phyloP scores from a whole-genome alignment of 2,888 invertebrate genomes.

The Adela reaumurella region DNA sequence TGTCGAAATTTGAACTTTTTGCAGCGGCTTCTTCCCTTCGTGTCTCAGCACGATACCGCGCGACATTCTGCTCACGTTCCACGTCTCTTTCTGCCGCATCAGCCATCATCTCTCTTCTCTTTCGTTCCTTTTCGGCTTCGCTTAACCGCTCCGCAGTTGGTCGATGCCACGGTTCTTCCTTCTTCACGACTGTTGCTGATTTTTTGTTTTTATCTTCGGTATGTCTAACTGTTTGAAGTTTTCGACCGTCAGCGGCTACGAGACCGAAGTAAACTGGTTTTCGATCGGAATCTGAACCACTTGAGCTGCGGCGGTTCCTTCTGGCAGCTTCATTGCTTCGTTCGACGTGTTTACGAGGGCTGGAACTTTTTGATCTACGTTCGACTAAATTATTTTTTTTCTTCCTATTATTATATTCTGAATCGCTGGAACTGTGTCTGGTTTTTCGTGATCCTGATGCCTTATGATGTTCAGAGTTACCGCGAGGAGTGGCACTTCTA shows the following conservation, averaged over 20 bases:
- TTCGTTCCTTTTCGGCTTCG: constrained; percentile 38
- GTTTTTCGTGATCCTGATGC: too few relatives aligned
- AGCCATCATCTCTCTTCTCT: constrained; percentile 76
- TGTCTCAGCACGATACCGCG: constrained; percentile 59
- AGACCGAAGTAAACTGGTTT: constrained; percentile 21
- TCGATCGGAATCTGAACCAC: constrained; percentile 12
- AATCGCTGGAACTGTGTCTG: too few relatives aligned
- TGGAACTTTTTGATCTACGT: too few relatives aligned
- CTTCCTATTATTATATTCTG: too few relatives aligned
- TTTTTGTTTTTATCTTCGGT: background rate
- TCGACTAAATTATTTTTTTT: too few relatives aligned
- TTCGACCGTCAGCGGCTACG: constrained; percentile 26
- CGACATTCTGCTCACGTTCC: constrained; percentile 62
- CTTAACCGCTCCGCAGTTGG: constrained; percentile 6
- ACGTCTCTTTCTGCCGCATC: constrained; percentile 71
- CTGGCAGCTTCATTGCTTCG: too few relatives aligned
- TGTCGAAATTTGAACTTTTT: constrained; percentile 60
- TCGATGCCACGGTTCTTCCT: background rate
- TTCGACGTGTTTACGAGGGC: too few relatives aligned
- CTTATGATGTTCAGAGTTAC: too few relatives aligned
- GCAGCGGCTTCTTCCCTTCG: constrained; percentile 42
- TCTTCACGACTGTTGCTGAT: background rate
- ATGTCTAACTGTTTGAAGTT: background rate
- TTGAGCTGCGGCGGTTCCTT: background rate
- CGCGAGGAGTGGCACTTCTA: too few relatives aligned